phyloP scores from a whole-genome alignment of 2,113 vertebrate genomes.

The Strix uralensis region DNA sequence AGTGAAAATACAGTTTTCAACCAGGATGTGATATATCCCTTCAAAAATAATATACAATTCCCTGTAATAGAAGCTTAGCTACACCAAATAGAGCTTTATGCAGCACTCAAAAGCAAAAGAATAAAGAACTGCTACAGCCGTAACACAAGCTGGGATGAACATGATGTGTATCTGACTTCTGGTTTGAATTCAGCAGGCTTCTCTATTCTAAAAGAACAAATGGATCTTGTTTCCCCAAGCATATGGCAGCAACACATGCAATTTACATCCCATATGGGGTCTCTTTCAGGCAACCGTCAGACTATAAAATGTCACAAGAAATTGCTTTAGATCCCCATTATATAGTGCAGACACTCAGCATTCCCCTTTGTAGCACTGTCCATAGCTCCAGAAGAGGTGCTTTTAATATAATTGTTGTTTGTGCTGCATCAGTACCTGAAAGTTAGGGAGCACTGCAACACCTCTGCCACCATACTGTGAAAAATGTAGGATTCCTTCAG shows the following conservation, averaged over 20 bases:
- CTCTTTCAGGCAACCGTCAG: neutral
- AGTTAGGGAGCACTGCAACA: neutral
- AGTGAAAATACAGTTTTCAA: neutral
- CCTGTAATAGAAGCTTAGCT: neutral
- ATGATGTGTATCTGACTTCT: neutral
- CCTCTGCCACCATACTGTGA: neutral
- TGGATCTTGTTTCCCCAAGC: conserved; percentile 10
- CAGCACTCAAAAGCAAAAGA: neutral
- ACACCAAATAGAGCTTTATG: neutral
- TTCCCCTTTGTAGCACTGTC: neutral
- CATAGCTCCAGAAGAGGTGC: neutral
- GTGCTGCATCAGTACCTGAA: neutral
- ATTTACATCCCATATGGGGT: conserved; percentile 55
- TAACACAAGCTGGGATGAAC: neutral
- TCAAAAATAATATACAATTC: neutral
- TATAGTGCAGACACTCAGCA: neutral
- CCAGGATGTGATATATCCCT: neutral
- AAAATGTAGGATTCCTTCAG: neutral
- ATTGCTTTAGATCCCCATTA: neutral
- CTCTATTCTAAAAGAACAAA: conserved; percentile 50
- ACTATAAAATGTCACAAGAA: conserved; percentile 9
- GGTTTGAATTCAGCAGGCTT: conserved; percentile 44
- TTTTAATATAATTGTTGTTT: neutral
- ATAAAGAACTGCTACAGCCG: neutral
- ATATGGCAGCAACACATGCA: conserved; percentile 42